A percentile compares a stretch with the other conserved stretches of the same genome.
These are phyloP conservation scores for Jacana jacana DNA, from an alignment of 2,113 vertebrate species.

Conservation along the genomic window DNA sequence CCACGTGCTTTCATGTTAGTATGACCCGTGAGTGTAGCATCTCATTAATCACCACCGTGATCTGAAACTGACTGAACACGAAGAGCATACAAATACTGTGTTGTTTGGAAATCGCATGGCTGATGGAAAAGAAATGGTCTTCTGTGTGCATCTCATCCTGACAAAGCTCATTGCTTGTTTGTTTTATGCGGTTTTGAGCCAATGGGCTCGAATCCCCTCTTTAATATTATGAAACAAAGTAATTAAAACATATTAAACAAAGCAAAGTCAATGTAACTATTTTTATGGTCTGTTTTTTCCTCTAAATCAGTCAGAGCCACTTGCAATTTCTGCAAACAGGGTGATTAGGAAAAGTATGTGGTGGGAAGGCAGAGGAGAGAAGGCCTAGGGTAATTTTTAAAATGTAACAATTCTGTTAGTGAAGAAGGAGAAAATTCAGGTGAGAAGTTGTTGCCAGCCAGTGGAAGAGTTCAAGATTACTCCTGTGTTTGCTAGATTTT, in stretches of 20 bases:
- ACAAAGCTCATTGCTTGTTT: background rate
- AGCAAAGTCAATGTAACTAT: background rate
- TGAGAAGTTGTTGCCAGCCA: background rate
- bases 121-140: background rate
- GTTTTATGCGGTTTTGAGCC: background rate
- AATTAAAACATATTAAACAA: background rate
- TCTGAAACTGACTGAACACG: background rate
- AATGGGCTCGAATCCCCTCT: background rate
- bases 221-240: background rate
- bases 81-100: background rate
- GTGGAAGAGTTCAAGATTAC: background rate
- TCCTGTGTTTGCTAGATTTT: background rate
- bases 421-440: background rate
- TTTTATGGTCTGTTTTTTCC: background rate
- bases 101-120: background rate
- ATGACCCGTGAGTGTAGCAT: background rate
- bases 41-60: background rate
- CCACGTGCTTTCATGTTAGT: background rate
- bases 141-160: background rate
- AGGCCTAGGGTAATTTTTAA: background rate
- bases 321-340: background rate
- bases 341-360: background rate
- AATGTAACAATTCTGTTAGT: background rate
- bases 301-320: background rate
- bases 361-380: background rate